These are phyloP conservation scores for Drosophila rubida DNA, from an alignment of 2,888 invertebrate species.

Conservation along the genomic window DNA sequence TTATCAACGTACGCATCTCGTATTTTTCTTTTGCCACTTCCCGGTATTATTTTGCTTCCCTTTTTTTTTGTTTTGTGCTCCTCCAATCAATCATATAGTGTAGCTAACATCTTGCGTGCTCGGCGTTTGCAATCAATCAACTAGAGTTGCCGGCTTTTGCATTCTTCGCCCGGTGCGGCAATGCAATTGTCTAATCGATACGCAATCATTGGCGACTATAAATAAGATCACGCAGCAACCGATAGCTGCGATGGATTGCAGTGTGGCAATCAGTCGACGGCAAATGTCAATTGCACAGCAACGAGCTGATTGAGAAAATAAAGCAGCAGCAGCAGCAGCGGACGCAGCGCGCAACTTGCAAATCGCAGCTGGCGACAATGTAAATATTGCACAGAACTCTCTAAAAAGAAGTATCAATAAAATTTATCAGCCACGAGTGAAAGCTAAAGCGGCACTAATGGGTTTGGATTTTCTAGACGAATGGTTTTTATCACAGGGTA, in stretches of 20 bases:
- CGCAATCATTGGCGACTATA: slow-evolving; percentile 50
- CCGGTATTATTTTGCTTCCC: too few species aligned
- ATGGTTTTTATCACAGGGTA: slow-evolving; percentile 85
- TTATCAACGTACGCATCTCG: slow-evolving; percentile 2
- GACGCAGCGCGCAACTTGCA: slow-evolving; percentile 13
- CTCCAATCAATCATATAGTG: slow-evolving; percentile 4
- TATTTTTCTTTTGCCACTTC: background rate
- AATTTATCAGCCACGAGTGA: slow-evolving; percentile 46
- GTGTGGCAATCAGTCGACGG: slow-evolving; percentile 41
- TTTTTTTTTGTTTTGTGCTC: background rate
- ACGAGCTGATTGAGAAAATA: slow-evolving; percentile 8
- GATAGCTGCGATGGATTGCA: slow-evolving; percentile 44
- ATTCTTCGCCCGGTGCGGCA: slow-evolving; percentile 8
- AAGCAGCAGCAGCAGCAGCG: slow-evolving; percentile 18
- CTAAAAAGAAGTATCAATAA: slow-evolving; percentile 49
- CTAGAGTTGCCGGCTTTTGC: slow-evolving; percentile 12
- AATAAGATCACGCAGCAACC: slow-evolving; percentile 64
- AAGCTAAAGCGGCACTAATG: slow-evolving; percentile 57
- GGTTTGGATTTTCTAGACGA: slow-evolving; percentile 84
- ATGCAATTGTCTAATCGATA: slow-evolving; percentile 58
- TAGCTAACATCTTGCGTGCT: background rate
- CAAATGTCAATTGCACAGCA: slow-evolving; percentile 62
- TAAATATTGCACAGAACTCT: slow-evolving; percentile 51
- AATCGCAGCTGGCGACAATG: slow-evolving; percentile 48
- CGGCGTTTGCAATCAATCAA: slow-evolving; percentile 1